Conservation (phyloP, 2,888 invertebrate genomes). For the Podotricha telesiphe region DNA sequence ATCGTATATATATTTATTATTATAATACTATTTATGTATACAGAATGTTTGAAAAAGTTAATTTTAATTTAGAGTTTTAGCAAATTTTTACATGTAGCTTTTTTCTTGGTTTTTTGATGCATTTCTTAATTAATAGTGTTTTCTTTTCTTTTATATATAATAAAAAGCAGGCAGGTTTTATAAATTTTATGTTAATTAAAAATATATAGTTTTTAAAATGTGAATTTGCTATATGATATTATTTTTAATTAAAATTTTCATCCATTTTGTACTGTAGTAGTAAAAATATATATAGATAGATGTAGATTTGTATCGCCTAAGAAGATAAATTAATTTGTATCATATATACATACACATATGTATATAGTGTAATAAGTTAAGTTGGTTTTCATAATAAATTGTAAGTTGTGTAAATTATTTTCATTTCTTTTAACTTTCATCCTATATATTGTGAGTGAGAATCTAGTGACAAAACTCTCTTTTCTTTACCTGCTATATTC, state of each 20-base stretch:
- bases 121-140: no score
- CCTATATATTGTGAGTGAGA: background rate
- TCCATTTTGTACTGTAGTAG: background rate
- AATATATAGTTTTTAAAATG: no score
- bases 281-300: background rate
- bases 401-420: background rate
- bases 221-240: no score
- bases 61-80: background rate
- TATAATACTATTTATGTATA: background rate
- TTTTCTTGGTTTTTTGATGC: no score
- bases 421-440: background rate
- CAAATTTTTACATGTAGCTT: no score
- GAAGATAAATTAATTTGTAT: no score
- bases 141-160: background rate
- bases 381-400: background rate
- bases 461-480: background rate
- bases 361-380: background rate
- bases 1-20: background rate
- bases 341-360: background rate
- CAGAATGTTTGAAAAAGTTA: background rate
- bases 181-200: no score
- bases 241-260: background rate
- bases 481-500: no score
- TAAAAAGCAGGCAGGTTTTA: no score
- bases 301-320: background rate